Evolutionary conservation across 2,113 vertebrate genomes (phyloP), one percentile per base, ranked within the genome.

Genomic region (Acinonyx jubatus): DNA sequence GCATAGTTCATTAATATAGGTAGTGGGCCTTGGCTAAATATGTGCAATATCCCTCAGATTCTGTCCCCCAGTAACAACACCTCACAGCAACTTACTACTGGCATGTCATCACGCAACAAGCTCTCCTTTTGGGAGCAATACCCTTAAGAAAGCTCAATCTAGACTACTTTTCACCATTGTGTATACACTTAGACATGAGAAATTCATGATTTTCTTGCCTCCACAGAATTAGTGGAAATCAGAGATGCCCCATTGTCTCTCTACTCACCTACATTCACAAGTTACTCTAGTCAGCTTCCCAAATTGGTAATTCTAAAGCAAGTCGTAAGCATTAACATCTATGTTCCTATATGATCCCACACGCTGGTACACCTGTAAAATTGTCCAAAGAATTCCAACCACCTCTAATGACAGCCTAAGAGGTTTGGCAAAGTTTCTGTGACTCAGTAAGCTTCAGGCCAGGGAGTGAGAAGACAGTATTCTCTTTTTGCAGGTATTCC

Each of bases 231-330:
- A 93, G 8, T 16, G 7, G 23, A 95, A 96, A 12, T 63, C 92
- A 89, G 21, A 5, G 25, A 79, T 68, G 41, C 50, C 4, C 4
- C 83, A 81, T 14, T 50, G 19, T 74, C 38, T 92, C 4, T 83
- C 33, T 68, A 55, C n/a, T 87, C n/a, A 92, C 12, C 21, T n/a
- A 71, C 10, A 27, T 91, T 78, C 29, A 76, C 33, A 38, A 81
- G 36, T 52, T 33, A 93, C 5, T 93, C 4, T 55, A 45, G 33
- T 19, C 57, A 91, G 27, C 4, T 41, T 74, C 33, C 41, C 57
- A 92, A 93, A 78, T 23, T 80, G 45, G 66, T 82, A 95, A 85
- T 91, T 12, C 45, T 52, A 25, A 96, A 94, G 16, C 52, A 91
- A 84, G 50, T 65, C 74, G 41, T 69, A 94, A 88, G n/a, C 65